Evolutionary conservation across 64 coral and sea anemone genomes (phyloP).

Genomic region (Trachythela sp.): DNA sequence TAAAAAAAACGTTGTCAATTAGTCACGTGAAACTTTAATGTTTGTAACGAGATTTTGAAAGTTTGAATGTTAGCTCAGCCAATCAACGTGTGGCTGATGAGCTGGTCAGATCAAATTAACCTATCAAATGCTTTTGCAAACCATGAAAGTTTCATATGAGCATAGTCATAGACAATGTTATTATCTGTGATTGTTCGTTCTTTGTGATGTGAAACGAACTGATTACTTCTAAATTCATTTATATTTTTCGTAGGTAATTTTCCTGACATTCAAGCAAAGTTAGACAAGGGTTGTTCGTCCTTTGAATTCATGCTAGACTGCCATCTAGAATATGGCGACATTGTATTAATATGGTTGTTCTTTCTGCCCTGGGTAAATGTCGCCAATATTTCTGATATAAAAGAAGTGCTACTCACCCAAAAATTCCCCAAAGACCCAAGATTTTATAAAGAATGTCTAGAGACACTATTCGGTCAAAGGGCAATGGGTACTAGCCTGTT

Average conservation of each 20-base stretch:
- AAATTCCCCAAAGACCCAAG: neutral
- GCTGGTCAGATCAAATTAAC: too few species aligned
- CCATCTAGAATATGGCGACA: neutral
- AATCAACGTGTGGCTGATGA: too few species aligned
- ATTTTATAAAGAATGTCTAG: neutral
- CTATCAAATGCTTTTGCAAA: too few species aligned
- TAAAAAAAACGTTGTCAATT: too few species aligned
- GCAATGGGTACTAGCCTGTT: conserved; percentile 4
- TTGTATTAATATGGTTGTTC: neutral
- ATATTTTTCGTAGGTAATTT: neutral
- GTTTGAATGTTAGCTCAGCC: too few species aligned
- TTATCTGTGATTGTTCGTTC: too few species aligned
- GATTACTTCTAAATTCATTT: neutral
- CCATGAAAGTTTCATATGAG: too few species aligned
- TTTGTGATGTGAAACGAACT: too few species aligned
- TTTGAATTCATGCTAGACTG: neutral
- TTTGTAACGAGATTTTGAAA: too few species aligned
- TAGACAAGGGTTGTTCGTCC: neutral
- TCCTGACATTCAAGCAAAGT: neutral
- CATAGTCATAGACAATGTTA: too few species aligned
- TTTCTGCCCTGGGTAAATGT: neutral
- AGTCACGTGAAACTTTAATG: too few species aligned
- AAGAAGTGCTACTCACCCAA: neutral
- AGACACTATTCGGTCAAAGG: neutral
- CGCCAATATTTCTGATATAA: neutral